Base-by-base conservation (phyloP, 2,888 invertebrate species). In the Chirona hameri region DNA sequence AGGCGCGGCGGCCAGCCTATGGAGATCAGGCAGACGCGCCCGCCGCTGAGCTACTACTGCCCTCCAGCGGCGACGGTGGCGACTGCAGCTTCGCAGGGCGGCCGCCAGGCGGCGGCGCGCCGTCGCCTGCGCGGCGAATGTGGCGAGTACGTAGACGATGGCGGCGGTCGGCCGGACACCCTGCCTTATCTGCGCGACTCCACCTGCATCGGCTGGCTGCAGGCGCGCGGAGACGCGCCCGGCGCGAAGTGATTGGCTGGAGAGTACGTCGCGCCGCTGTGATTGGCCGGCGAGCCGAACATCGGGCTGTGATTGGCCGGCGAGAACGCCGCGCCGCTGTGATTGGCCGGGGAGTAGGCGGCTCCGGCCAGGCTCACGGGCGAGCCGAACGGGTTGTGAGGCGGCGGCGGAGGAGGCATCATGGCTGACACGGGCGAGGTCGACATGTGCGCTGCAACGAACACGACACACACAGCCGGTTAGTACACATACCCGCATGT, bases 141-240 rank as follows among this genome's bases (percentile, higher is more conserved):
- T 52, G 52, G 52, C 52, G 52, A 52, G 52, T 39, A 39, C 39
- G 39, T 39, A 39, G 12, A 52, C 15, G 52, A 15, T 12, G 52
- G 15, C 7, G 1, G 0, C 76, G 24, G 76, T 24, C 7, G 24
- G 14, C 76, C 15, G 12, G 18, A 18, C 31, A 46, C 46, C 76
- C 39, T 21, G 46, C 76, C 76, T 76, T 76, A 76, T 76, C 76
- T 76, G 76, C 76, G 76, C 76, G 76, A 76, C 24, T 76, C 76
- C 46, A 76, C 76, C 76, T 76, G 76, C 76, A 76, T 76, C n/a
- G 76, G 76, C 76, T 76, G 76, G 46, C 39, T 46, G 76, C 39
- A 39, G 24, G 76, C 46, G 31, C 76, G 76, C 39, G 76, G 76
- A 5, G 21, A 14, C 7, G 24, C 76, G 76, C 76, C 46, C 24